phyloP scores from a whole-genome alignment of 2,888 invertebrate genomes.

The Athrips mouffetella region DNA sequence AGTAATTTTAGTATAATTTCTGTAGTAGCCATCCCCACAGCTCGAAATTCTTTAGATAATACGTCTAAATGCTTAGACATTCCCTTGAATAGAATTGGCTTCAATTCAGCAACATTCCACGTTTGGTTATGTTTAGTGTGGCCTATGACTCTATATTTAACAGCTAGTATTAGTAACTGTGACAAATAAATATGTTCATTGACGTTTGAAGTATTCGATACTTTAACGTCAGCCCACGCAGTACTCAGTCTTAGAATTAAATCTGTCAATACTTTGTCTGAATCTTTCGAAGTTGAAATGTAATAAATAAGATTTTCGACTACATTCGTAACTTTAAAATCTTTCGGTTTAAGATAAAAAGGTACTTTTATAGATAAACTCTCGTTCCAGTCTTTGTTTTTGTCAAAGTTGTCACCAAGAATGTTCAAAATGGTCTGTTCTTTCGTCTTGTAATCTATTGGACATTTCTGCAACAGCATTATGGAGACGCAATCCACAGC shows the following conservation, averaged over 20 bases:
- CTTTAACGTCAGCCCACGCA: constrained; percentile 83
- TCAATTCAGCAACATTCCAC: constrained; percentile 56
- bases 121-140: constrained; percentile 40
- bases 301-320: constrained; percentile 81
- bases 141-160: constrained; percentile 65
- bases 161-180: constrained; percentile 79
- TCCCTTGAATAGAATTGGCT: constrained; percentile 79
- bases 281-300: constrained; percentile 61
- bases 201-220: constrained; percentile 79
- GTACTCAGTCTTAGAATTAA: constrained; percentile 77
- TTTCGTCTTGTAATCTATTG: constrained; percentile 55
- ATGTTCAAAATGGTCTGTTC: constrained; percentile 65
- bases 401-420: constrained; percentile 70
- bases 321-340: constrained; percentile 75
- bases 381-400: constrained; percentile 81
- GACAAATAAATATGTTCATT: constrained; percentile 85
- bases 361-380: constrained; percentile 70
- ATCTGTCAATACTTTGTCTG: constrained; percentile 43
- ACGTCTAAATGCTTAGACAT: constrained; percentile 84
- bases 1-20: constrained; percentile 81
- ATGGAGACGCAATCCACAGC: constrained; percentile 79
- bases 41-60: constrained; percentile 77
- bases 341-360: constrained; percentile 69
- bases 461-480: constrained; percentile 73
- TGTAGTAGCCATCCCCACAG: constrained; percentile 85